Evolutionary conservation across 2,113 vertebrate species (phyloP).

Genomic region (Cisticola juncidis): DNA sequence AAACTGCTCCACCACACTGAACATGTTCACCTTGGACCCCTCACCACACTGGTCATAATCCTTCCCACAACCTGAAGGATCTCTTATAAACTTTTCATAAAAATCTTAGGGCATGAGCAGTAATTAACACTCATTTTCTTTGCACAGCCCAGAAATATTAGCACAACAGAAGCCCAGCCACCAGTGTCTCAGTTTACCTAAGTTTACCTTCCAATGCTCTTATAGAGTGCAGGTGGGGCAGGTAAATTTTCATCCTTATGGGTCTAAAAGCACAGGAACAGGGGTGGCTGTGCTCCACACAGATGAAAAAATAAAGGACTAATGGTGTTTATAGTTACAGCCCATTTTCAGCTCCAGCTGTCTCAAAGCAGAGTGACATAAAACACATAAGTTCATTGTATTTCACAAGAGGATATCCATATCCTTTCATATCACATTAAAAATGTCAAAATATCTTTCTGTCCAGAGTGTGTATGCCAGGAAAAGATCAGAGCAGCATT

Average conservation of each 20-base stretch:
- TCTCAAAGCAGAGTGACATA: constrained; percentile 50
- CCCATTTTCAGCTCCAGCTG: constrained; percentile 34
- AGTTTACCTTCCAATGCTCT: background rate
- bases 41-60: background rate
- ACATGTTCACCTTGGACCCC: background rate
- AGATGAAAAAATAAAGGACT: background rate
- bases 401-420: constrained; percentile 29
- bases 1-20: background rate
- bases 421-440: constrained; percentile 36
- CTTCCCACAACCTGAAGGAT: background rate
- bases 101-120: background rate
- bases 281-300: background rate
- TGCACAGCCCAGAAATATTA: background rate
- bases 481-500: background rate
- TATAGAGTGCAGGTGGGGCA: background rate
- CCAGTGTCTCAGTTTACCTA: background rate
- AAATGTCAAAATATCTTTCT: constrained; percentile 49
- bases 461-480: background rate
- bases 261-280: background rate
- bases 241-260: accelerated
- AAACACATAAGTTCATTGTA: constrained; percentile 24
- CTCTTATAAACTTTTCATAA: background rate
- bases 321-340: constrained; percentile 45
- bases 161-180: background rate
- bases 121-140: background rate